Evolutionary conservation across 2,113 vertebrate genomes (phyloP).

Genomic region (Rhinogobius similis): DNA sequence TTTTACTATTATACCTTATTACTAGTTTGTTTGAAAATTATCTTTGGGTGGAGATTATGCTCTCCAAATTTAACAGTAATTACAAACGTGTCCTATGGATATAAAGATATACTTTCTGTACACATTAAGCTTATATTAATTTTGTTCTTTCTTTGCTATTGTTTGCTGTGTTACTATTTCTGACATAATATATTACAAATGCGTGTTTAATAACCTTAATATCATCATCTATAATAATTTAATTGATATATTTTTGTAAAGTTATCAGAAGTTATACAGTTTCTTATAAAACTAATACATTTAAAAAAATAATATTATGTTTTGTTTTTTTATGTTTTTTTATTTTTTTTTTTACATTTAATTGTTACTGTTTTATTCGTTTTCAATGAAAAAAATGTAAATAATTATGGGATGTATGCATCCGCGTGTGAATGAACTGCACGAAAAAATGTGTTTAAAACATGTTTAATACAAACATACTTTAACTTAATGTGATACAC

Average conservation of each 20-base stretch:
- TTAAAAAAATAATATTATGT: too few relatives aligned
- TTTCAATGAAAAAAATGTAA: too few relatives aligned
- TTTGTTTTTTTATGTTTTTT: too few relatives aligned
- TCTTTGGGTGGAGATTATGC: neutral
- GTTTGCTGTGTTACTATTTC: neutral
- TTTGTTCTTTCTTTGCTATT: neutral
- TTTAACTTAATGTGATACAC: too few relatives aligned
- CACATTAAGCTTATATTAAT: neutral
- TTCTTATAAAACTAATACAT: neutral
- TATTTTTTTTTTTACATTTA: too few relatives aligned
- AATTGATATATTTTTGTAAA: neutral
- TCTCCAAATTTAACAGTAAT: neutral
- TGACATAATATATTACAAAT: neutral
- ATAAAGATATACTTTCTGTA: neutral
- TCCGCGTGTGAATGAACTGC: too few relatives aligned
- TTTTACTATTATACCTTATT: constrained; percentile 11
- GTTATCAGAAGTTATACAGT: neutral
- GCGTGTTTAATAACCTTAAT: neutral
- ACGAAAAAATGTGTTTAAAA: too few relatives aligned
- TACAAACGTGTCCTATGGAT: neutral
- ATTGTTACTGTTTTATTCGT: too few relatives aligned
- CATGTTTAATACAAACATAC: too few relatives aligned
- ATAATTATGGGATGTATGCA: too few relatives aligned
- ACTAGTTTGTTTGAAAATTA: neutral
- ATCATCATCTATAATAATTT: too few relatives aligned